Evolutionary conservation across 1,140 invertebrate species (phyloP).

Genomic region (Drosophila oshimai): DNA sequence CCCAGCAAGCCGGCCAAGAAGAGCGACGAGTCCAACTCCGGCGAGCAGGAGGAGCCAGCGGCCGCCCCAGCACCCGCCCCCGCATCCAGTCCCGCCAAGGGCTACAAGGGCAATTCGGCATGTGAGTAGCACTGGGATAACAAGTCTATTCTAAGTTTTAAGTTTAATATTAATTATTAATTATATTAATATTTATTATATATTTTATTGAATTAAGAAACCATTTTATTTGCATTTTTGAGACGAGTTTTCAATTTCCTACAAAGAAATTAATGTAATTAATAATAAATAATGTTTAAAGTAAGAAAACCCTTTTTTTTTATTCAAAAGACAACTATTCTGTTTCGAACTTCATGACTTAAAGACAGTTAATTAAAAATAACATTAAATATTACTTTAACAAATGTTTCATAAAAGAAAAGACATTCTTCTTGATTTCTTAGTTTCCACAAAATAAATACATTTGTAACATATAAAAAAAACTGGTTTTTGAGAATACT

Average conservation of each 20-base stretch:
- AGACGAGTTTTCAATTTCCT: not conserved
- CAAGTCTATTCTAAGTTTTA: not conserved
- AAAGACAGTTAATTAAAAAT: too few species aligned
- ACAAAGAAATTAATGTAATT: too few species aligned
- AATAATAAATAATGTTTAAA: too few species aligned
- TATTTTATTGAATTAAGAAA: not conserved
- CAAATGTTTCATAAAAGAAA: too few species aligned
- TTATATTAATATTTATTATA: not conserved
- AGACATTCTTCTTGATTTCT: too few species aligned
- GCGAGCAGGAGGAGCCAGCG: constrained; percentile 54
- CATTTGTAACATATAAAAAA: too few species aligned
- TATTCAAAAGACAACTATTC: too few species aligned
- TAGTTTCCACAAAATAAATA: too few species aligned
- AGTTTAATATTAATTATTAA: not conserved
- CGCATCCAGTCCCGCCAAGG: constrained; percentile 54
- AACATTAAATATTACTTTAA: too few species aligned
- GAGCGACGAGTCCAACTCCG: constrained; percentile 28
- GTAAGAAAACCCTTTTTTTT: too few species aligned
- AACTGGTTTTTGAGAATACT: too few species aligned
- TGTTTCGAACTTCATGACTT: too few species aligned
- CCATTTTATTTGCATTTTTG: not conserved
- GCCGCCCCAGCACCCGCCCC: constrained; percentile 52
- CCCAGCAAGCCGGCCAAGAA: constrained; percentile 73
- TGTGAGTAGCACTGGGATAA: constrained; percentile 65
- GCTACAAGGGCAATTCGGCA: constrained; percentile 71